Percentiles rank a stretch among this genome's conserved stretches.
Conservation (phyloP, 2,797 vertebrate genomes). For the Euthynnus affinis region DNA sequence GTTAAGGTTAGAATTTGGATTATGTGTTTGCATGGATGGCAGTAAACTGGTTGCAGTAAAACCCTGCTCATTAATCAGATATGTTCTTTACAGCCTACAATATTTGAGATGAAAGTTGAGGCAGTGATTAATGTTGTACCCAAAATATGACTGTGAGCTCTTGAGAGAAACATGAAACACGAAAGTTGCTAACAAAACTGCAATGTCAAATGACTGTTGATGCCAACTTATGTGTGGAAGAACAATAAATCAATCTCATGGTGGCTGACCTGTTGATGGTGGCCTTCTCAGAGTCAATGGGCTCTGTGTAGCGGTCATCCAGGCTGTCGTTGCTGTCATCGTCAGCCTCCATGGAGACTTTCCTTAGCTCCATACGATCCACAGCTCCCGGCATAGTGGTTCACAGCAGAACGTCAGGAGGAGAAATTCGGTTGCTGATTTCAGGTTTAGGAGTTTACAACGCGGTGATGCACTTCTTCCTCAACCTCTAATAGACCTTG, state of each 20-base stretch:
- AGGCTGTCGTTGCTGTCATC: constrained; percentile 92
- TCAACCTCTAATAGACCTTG: neutral
- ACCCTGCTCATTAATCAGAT: neutral
- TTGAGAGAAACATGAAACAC: too few relatives aligned
- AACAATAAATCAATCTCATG: neutral
- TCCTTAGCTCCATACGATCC: constrained; percentile 94
- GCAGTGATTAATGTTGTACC: neutral
- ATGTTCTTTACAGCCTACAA: too few relatives aligned
- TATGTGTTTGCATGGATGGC: neutral
- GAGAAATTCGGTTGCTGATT: neutral
- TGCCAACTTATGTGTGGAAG: neutral
- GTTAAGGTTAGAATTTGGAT: neutral
- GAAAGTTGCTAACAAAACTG: neutral
- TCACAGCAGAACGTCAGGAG: constrained; percentile 2
- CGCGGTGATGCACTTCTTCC: constrained; percentile 1
- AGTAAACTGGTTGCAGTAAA: neutral
- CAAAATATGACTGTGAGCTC: neutral
- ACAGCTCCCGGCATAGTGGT: constrained; percentile 80
- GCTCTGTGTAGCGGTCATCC: constrained; percentile 85
- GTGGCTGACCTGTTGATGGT: constrained; percentile 89
- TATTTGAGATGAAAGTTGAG: too few relatives aligned
- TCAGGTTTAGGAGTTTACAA: constrained; percentile 19
- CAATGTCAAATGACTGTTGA: neutral
- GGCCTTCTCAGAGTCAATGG: constrained; percentile 88
- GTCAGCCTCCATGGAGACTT: constrained; percentile 90